Evolutionary conservation across 2,888 invertebrate species (phyloP).

Genomic region (Octonoba sinensis): DNA sequence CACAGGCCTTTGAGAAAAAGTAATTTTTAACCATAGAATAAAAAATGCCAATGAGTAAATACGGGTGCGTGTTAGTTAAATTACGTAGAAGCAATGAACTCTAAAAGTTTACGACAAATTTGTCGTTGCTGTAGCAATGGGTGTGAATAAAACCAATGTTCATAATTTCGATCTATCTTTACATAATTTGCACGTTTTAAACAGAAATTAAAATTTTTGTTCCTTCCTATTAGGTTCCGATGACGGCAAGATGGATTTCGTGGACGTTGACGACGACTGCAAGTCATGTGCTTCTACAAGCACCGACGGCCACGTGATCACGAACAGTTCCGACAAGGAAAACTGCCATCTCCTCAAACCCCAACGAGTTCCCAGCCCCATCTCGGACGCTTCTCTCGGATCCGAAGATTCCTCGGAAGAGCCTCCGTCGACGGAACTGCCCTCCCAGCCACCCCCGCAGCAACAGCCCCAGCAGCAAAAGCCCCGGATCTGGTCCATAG

Average conservation of each 20-base stretch:
- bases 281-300: conserved; percentile 61
- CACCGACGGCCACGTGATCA: conserved; percentile 59
- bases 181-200: too few species aligned
- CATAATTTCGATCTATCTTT: too few species aligned
- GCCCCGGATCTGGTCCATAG: conserved; percentile 68
- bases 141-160: too few species aligned
- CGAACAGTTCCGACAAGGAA: conserved; percentile 59
- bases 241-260: conserved; percentile 65
- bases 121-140: too few species aligned
- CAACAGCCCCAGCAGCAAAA: conserved; percentile 60
- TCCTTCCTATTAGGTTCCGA: conserved; percentile 45
- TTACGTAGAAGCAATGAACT: too few species aligned
- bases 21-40: too few species aligned
- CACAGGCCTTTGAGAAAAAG: too few species aligned
- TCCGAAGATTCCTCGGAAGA: conserved; percentile 55
- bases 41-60: too few species aligned
- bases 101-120: too few species aligned
- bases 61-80: too few species aligned
- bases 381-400: conserved; percentile 57
- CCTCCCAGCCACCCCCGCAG: conserved; percentile 24
- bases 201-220: not conserved
- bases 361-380: conserved; percentile 51
- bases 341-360: conserved; percentile 54
- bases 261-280: conserved; percentile 67
- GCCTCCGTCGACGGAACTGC: conserved; percentile 36